phyloP scores from a whole-genome alignment of 2,888 invertebrate genomes.

The Orchestes rusci region DNA sequence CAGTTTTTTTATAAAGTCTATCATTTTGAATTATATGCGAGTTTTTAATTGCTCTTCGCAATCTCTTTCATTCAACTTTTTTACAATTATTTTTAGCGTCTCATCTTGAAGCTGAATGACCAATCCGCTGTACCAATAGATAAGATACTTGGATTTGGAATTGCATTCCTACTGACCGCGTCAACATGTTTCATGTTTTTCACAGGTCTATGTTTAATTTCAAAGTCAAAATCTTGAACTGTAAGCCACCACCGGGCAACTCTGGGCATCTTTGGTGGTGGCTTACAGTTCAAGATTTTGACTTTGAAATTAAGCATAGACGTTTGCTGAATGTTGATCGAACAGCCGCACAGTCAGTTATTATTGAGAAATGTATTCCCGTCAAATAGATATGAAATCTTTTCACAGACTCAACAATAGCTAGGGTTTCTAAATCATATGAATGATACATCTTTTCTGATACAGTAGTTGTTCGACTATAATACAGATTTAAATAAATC shows the following conservation, averaged over 20 bases:
- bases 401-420: constrained; percentile 6
- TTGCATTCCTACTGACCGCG: constrained; percentile 5
- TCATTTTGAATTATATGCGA: constrained; percentile 9
- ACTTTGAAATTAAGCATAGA: no score
- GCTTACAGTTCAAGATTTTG: no score
- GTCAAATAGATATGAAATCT: constrained; percentile 18
- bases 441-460: constrained; percentile 3
- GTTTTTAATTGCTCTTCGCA: constrained; percentile 4
- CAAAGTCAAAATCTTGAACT: constrained; percentile 9
- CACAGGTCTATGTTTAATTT: constrained; percentile 8
- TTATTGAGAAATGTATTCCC: no score
- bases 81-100: constrained; percentile 8
- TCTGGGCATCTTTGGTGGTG: no score
- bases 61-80: constrained; percentile 9
- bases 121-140: constrained; percentile 21
- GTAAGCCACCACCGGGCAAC: constrained; percentile 6
- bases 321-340: no score
- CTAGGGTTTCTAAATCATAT: no score
- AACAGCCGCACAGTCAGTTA: no score
- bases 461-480: not conserved
- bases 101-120: constrained; percentile 23
- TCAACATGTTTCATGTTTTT: constrained; percentile 11
- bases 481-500: constrained; percentile 1
- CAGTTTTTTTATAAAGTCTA: constrained; percentile 20
- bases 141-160: no score